phyloP scores from a whole-genome alignment of 2,888 invertebrate genomes.

The Spilarctia lutea region DNA sequence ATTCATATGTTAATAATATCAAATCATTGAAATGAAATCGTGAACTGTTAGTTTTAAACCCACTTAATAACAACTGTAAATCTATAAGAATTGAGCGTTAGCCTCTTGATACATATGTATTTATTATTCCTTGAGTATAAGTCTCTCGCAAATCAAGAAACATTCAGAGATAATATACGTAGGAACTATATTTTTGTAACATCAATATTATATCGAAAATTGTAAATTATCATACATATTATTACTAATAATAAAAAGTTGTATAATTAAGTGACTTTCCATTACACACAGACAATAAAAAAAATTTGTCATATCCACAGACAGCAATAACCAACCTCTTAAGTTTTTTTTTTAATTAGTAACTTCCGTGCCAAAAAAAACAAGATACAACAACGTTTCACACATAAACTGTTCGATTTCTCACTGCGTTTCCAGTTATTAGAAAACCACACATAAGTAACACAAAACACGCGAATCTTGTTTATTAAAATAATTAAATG shows the following conservation, averaged over 20 bases:
- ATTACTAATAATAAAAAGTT: neutral
- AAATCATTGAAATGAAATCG: neutral
- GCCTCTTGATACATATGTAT: neutral
- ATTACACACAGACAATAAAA: neutral
- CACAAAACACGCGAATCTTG: conserved; percentile 8
- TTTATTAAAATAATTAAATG: conserved; percentile 11
- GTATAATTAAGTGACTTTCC: neutral
- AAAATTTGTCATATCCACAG: conserved; percentile 8
- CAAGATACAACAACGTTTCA: conserved; percentile 8
- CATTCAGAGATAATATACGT: neutral
- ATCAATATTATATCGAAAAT: neutral
- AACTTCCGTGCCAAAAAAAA: conserved; percentile 14
- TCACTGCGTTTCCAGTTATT: conserved; percentile 35
- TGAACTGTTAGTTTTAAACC: neutral
- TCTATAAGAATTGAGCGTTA: neutral
- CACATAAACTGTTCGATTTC: conserved; percentile 31
- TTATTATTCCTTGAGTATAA: neutral
- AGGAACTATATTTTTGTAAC: neutral
- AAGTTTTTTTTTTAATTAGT: conserved; percentile 6
- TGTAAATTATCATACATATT: neutral
- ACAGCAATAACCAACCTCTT: conserved; percentile 24
- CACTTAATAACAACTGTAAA: neutral
- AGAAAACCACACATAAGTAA: conserved; percentile 30
- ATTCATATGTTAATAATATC: neutral
- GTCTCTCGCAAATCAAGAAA: neutral